Evolutionary conservation across 2,113 vertebrate species (phyloP).

Genomic region (Ascaphus truei): DNA sequence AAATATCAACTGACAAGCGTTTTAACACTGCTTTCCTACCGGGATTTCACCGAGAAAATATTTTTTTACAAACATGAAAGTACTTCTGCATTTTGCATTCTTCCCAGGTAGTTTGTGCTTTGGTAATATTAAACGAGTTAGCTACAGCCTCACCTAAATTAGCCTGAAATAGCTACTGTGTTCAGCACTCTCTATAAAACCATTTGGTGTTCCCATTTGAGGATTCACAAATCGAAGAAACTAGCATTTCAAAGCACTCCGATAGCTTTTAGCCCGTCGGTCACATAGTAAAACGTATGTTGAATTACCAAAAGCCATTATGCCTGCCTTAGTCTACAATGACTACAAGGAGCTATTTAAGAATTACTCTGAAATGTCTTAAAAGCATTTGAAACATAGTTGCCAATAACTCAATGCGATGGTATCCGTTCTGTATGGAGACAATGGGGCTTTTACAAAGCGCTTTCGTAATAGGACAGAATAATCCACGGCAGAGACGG

Average conservation of each 20-base stretch:
- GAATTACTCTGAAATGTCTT: constrained; percentile 24
- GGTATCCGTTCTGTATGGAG: not conserved
- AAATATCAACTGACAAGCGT: too few relatives aligned
- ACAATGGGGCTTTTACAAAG: constrained; percentile 4
- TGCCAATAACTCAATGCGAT: constrained; percentile 29
- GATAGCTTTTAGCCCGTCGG: not conserved
- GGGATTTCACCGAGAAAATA: too few relatives aligned
- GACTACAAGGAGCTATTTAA: not conserved
- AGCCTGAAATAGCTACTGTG: not conserved
- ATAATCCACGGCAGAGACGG: too few relatives aligned
- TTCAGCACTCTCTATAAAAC: not conserved
- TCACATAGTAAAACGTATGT: constrained; percentile 15
- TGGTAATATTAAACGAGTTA: not conserved
- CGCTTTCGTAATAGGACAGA: not conserved
- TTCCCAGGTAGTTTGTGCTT: not conserved
- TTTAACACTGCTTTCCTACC: too few relatives aligned
- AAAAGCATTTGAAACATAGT: constrained; percentile 18
- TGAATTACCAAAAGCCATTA: not conserved
- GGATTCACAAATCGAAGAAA: constrained; percentile 7
- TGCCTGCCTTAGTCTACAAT: not conserved
- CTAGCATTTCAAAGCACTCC: constrained; percentile 7
- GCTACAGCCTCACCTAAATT: constrained; percentile 3
- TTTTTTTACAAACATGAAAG: too few relatives aligned
- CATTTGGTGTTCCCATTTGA: constrained; percentile 1
- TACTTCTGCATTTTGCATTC: too few relatives aligned